These are phyloP conservation scores for Microcebus griseorufus DNA, from an alignment of 2,113 vertebrate genomes.

Conservation along the genomic window DNA sequence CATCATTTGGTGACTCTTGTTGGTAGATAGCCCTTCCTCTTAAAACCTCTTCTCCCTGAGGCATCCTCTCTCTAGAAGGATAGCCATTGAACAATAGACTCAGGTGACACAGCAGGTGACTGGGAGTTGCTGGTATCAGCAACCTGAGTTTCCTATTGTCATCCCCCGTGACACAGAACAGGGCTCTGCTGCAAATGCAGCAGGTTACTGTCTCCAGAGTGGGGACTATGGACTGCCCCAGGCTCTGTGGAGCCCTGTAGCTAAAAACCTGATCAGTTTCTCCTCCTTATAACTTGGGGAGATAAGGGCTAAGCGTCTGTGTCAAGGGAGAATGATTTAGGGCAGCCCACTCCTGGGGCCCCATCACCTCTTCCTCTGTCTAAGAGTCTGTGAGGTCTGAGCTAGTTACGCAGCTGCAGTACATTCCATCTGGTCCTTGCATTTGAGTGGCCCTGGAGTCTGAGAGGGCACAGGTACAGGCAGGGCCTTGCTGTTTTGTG, in stretches of 20 bases:
- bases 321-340: neutral
- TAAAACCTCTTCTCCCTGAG: neutral
- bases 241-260: neutral
- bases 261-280: neutral
- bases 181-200: neutral
- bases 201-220: neutral
- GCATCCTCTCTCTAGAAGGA: neutral
- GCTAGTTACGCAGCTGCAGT: neutral
- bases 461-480: neutral
- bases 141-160: neutral
- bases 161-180: no score
- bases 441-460: neutral
- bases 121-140: neutral
- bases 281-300: neutral
- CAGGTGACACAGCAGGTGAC: neutral
- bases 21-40: neutral
- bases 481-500: neutral
- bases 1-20: neutral
- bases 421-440: neutral
- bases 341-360: neutral
- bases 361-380: neutral
- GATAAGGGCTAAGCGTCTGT: neutral
- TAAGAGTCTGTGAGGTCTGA: neutral
- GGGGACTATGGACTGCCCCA: neutral
- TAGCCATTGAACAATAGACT: neutral